Evolutionary conservation across 2,888 invertebrate genomes (phyloP), one percentile per base, ranked within the genome.

Genomic region (Eilema caniola): DNA sequence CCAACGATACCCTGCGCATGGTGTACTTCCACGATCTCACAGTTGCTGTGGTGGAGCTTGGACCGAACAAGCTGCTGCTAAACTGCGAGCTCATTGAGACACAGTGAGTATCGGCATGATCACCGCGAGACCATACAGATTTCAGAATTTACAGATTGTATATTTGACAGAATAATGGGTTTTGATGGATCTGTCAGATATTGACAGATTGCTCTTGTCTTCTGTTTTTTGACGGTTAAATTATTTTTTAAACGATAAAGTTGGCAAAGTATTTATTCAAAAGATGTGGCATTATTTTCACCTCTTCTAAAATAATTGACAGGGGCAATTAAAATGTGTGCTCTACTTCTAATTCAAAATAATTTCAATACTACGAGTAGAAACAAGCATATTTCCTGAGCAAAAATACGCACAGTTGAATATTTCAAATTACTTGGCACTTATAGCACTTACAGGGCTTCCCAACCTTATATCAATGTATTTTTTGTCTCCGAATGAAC

Each of bases 21-120:
- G 97, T 98, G 76, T 98, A 98, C 90, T 96, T 96, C 91, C 96
- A 97, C 92, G 98, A 98, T 86, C 97, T 97, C 92, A 98, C 98
- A 1, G 97, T 98, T 61, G 98, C 98, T 2, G 96, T 98, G 61
- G 97, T 98, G 62, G 98, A 98, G 89, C 95, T 98, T 72, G 97
- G 97, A 7, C 96, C 96, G 10, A 96, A 96, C 74, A 97, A 97
- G 88, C 92, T 97, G 83, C 94, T 98, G 72, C 95, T 97, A 66
- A 97, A 97, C 86, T 98, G 98, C 89, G 97, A 98, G 89, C 96
- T 98, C 83, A 97, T 98, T 86, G 98, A 98, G 96, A 97, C 98
- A 80, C 97, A 97, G 98, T 98, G 93, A 98, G 98, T 97, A 86
- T 23, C 23, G n/a, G 10, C 61, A 41, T 62, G 23, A 41, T 3